These are phyloP conservation scores for Martes martes DNA, from an alignment of 2,113 vertebrate genomes.

Conservation along the genomic window DNA sequence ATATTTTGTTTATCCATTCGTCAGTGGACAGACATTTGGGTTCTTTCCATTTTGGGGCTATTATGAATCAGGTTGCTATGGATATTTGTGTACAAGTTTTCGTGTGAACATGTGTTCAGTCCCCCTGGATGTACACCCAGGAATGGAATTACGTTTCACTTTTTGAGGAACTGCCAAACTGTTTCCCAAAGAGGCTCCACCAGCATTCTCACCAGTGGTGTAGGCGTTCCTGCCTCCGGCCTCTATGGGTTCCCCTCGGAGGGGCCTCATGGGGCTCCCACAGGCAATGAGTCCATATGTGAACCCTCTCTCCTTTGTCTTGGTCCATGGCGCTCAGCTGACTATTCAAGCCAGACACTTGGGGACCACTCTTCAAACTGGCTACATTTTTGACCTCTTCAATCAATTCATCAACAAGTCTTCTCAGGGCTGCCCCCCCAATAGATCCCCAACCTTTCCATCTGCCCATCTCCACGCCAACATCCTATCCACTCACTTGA, in stretches of 20 bases:
- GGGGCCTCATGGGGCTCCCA: too few relatives aligned
- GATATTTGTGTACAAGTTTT: not conserved
- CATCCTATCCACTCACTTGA: not conserved
- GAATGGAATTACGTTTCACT: not conserved
- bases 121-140: not conserved
- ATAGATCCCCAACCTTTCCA: not conserved
- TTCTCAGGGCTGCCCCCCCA: not conserved
- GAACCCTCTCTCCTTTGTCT: not conserved
- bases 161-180: not conserved
- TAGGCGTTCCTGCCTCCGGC: accelerated
- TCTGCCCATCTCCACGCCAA: not conserved
- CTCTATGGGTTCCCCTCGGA: not conserved
- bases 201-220: not conserved
- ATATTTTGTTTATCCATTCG: not conserved
- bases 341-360: not conserved
- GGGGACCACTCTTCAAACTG: not conserved
- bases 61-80: not conserved
- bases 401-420: not conserved
- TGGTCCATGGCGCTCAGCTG: not conserved
- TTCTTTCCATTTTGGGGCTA: not conserved
- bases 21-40: not conserved
- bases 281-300: not conserved
- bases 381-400: not conserved
- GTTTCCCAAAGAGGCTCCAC: not conserved
- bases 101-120: not conserved